Base-by-base conservation (phyloP, 1,140 invertebrate species). In the Panagrolaimus sp. region DNA sequence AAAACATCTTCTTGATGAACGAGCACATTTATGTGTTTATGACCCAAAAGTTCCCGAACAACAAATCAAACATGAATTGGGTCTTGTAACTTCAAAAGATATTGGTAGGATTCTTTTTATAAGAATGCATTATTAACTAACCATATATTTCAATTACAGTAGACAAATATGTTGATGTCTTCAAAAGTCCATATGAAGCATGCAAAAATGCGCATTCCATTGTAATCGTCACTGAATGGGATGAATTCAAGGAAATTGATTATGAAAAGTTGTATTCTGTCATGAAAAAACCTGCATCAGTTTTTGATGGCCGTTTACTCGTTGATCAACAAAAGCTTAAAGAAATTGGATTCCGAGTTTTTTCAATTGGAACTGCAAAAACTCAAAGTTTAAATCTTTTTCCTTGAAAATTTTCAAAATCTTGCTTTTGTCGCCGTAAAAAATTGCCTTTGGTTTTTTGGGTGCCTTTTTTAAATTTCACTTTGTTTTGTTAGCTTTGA, bases 141-240 rank as follows among this genome's bases (percentile, higher is more conserved):
- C 7, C 2, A 38, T 38, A 4, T 38, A 38, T 4, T 38, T n/a
- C n/a, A n/a, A 38, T 38, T 38, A 38, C 43, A 70, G 83, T 84
- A 10, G 67, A 76, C 0, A 77, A 86, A 46, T 88, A 96, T 21
- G 81, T 87, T n/a, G 87, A 88, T 75, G 89, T 96, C 63, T 90
- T 89, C 78, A 84, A 87, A 14, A 88, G 93, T 82, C 90, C 94
- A 0, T 96, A 97, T 79, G 87, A 88, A 17, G 94, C 95, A 0
- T 91, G 93, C 0, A 87, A 88, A 10, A 88, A 89, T 9, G 90
- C 93, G 0, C 94, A 98, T 85, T 95, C 96, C 0, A 89, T 99
- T 73, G 92, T 98, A 0, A 81, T 99, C 9, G 96, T 96, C 80
- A 99, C 96, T 0, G 96, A 98, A 86, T 99, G 96, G 96, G 94